Conservation (phyloP, 2,888 invertebrate genomes). For the Hololepta plana region DNA sequence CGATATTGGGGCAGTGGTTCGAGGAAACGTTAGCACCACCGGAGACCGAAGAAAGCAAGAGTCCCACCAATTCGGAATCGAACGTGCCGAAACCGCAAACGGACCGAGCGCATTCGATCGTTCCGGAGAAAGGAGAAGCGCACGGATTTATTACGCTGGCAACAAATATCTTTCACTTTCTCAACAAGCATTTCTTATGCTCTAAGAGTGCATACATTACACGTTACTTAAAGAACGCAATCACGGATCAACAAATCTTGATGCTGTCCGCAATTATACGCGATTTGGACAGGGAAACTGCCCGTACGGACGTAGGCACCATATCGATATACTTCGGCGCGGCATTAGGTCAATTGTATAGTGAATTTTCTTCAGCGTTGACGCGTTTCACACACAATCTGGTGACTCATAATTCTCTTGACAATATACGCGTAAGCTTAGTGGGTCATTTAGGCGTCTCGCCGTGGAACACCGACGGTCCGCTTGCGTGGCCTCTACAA, state of each 20-base stretch:
- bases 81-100: slow-evolving; percentile 30
- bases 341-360: slow-evolving; percentile 49
- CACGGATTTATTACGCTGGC: slow-evolving; percentile 73
- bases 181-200: slow-evolving; percentile 58
- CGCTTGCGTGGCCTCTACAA: slow-evolving; percentile 57
- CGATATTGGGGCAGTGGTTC: slow-evolving; percentile 83
- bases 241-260: slow-evolving; percentile 78
- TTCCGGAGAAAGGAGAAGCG: slow-evolving; percentile 63
- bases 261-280: slow-evolving; percentile 74
- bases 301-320: slow-evolving; percentile 61
- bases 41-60: slow-evolving; percentile 7
- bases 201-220: slow-evolving; percentile 50
- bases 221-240: slow-evolving; percentile 47
- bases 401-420: slow-evolving; percentile 53
- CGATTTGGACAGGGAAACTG: slow-evolving; percentile 80
- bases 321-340: slow-evolving; percentile 59
- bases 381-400: slow-evolving; percentile 68
- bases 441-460: slow-evolving; percentile 57
- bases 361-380: slow-evolving; percentile 58
- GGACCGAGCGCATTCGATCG: slow-evolving; percentile 33
- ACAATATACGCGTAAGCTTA: slow-evolving; percentile 48
- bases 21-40: slow-evolving; percentile 81
- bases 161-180: slow-evolving; percentile 69
- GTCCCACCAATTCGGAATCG: slow-evolving; percentile 32
- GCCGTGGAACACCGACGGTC: slow-evolving; percentile 44